Evolutionary conservation across 2,797 vertebrate genomes (phyloP).

Genomic region (Capromys pilorides): DNA sequence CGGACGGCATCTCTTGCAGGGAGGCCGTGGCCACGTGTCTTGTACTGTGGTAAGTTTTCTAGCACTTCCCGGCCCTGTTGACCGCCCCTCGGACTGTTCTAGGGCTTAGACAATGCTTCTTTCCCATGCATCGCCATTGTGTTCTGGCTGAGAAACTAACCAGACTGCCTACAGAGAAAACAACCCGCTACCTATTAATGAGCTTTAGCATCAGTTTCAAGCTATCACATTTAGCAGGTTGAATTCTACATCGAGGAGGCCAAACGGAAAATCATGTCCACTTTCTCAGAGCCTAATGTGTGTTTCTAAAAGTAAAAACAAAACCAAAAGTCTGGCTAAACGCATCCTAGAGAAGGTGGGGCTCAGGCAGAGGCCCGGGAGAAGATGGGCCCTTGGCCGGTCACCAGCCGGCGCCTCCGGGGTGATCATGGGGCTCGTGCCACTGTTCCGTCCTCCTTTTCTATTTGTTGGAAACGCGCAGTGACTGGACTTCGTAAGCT

Average conservation of each 20-base stretch:
- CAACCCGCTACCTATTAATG: neutral
- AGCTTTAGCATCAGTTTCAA: neutral
- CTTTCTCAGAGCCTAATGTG: neutral
- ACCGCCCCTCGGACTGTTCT: neutral
- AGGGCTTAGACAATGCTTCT: fast-evolving
- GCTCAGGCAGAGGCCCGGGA: fast-evolving
- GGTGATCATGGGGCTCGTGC: fast-evolving
- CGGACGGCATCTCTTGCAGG: neutral
- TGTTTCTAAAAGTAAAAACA: neutral
- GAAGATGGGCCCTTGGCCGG: fast-evolving
- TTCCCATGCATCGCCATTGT: neutral
- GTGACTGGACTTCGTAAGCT: neutral
- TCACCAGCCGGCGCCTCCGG: fast-evolving
- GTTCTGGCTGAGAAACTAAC: neutral
- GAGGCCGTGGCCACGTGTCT: too few species aligned
- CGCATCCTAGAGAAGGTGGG: fast-evolving
- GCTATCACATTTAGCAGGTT: neutral
- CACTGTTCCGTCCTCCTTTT: fast-evolving
- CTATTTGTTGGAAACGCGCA: fast-evolving
- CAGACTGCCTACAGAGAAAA: neutral
- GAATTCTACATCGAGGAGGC: neutral
- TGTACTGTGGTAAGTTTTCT: neutral
- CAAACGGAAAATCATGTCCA: neutral
- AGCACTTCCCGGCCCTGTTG: neutral
- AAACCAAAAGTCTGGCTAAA: neutral